Evolutionary conservation across 2,113 vertebrate genomes (phyloP).

Genomic region (Apteryx mantelli): DNA sequence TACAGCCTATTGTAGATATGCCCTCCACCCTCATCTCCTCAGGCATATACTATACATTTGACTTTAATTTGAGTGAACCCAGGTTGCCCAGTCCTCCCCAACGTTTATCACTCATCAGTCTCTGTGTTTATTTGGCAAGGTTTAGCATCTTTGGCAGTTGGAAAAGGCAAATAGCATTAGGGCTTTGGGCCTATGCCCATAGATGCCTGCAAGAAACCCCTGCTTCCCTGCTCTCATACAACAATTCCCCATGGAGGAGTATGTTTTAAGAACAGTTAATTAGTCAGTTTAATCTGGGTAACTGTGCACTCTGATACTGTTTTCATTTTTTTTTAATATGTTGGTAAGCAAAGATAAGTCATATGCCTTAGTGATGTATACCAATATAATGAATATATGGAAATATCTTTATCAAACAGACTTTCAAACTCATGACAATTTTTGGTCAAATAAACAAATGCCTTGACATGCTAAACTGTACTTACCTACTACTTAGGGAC

Average conservation of each 20-base stretch:
- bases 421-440: constrained; percentile 23
- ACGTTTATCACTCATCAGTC: neutral
- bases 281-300: neutral
- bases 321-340: constrained; percentile 46
- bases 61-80: neutral
- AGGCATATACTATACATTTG: neutral
- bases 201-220: neutral
- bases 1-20: neutral
- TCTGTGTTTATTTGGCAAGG: neutral
- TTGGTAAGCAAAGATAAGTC: neutral
- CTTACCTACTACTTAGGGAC: constrained; percentile 12
- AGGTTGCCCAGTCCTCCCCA: neutral
- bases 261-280: neutral
- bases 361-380: neutral
- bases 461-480: neutral
- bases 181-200: neutral
- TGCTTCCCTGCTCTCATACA: neutral
- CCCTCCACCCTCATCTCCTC: neutral
- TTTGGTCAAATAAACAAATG: constrained; percentile 32
- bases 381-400: neutral
- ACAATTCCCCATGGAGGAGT: neutral
- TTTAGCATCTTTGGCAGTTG: neutral
- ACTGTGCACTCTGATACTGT: neutral
- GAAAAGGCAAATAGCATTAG: neutral
- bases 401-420: constrained; percentile 13